Evolutionary conservation across 2,797 vertebrate genomes (phyloP).

Genomic region (Pipistrellus kuhlii): DNA sequence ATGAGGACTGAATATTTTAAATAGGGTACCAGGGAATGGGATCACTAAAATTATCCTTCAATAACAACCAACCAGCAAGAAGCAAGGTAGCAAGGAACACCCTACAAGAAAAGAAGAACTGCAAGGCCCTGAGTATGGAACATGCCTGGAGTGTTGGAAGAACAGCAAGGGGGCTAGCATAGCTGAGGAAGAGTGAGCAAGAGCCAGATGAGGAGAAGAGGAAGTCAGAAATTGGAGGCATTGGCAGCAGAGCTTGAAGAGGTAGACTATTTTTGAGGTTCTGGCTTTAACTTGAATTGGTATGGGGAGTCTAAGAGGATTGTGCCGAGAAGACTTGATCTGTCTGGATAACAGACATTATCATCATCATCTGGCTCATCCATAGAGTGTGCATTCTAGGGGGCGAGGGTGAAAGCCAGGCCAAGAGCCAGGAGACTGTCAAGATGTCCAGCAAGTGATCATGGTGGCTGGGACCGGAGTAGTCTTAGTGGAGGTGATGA

Average conservation of each 20-base stretch:
- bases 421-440: not conserved
- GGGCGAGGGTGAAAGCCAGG: rapidly evolving
- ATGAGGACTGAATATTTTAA: not conserved
- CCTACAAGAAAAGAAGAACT: not conserved
- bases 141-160: not conserved
- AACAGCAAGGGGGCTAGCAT: not conserved
- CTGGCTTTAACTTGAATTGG: not conserved
- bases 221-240: not conserved
- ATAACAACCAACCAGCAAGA: not conserved
- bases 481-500: not conserved
- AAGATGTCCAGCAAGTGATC: rapidly evolving
- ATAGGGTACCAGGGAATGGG: not conserved
- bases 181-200: not conserved
- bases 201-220: not conserved
- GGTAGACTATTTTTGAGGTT: not conserved
- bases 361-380: not conserved
- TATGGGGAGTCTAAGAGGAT: not conserved
- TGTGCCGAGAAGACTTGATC: not conserved
- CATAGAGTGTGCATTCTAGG: not conserved
- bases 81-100: not conserved
- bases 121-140: not conserved
- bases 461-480: not conserved
- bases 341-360: not conserved
- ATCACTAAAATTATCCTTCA: not conserved
- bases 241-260: not conserved